A percentile compares a stretch with the other conserved stretches of the same genome.
Evolutionary conservation across 64 coral and sea anemone species (phyloP).

Genomic region (Stylophora pistillata): DNA sequence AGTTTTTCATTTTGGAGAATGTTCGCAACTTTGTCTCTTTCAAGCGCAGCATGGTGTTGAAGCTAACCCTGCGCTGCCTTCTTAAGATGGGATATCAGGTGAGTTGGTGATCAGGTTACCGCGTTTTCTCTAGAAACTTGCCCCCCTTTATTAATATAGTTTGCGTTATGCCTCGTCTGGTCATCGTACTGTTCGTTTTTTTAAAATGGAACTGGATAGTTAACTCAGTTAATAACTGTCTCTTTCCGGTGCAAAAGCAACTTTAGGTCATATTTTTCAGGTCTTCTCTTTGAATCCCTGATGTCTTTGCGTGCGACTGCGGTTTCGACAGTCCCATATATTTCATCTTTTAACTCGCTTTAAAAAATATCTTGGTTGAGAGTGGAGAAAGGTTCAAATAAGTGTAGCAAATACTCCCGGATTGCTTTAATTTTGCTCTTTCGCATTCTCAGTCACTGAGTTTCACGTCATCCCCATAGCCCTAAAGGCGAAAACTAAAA

Average conservation of each 20-base stretch:
- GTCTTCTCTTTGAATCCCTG: neutral
- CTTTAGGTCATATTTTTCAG: too few relatives aligned
- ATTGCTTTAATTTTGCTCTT: neutral
- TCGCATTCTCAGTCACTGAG: neutral
- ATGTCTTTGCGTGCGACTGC: neutral
- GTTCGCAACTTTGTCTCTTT: conserved; percentile 98
- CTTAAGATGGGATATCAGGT: conserved; percentile 99
- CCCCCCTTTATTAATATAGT: too few relatives aligned
- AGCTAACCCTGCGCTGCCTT: conserved; percentile 85
- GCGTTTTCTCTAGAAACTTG: too few relatives aligned
- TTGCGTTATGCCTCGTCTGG: too few relatives aligned
- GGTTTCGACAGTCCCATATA: neutral
- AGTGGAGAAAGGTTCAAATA: neutral
- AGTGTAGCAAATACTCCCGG: neutral
- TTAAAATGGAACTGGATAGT: too few relatives aligned
- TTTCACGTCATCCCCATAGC: too few relatives aligned
- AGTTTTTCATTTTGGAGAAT: conserved; percentile 97
- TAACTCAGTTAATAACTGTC: too few relatives aligned
- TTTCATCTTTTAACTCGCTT: too few relatives aligned
- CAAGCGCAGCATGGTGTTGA: conserved; percentile 94
- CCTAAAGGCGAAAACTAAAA: too few relatives aligned
- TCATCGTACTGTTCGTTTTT: too few relatives aligned
- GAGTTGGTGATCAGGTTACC: neutral
- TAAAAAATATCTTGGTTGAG: too few relatives aligned
- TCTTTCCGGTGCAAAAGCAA: too few relatives aligned